Evolutionary conservation across 2,888 invertebrate species (phyloP).

Genomic region (Dione juno): DNA sequence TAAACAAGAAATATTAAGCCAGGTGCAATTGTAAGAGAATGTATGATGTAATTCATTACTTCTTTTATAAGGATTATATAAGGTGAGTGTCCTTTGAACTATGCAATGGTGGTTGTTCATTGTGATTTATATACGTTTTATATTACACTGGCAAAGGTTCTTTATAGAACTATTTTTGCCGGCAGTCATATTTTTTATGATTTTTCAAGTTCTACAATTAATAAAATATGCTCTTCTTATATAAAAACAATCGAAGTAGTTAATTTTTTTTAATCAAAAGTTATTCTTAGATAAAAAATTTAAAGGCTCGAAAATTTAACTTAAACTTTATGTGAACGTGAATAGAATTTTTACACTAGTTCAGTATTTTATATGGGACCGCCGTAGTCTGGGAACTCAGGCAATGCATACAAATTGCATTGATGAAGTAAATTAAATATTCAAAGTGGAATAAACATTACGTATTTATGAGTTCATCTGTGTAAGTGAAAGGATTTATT

Average conservation of each 20-base stretch:
- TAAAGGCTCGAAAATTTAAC: neutral
- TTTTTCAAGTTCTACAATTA: neutral
- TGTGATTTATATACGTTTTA: constrained; percentile 23
- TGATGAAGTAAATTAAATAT: constrained; percentile 3
- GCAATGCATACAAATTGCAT: constrained; percentile 27
- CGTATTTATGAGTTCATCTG: constrained; percentile 13
- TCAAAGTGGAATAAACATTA: constrained; percentile 8
- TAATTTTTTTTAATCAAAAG: too few relatives aligned
- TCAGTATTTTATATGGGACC: constrained; percentile 33
- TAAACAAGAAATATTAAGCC: constrained; percentile 34
- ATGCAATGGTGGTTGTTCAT: constrained; percentile 32
- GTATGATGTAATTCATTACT: constrained; percentile 42
- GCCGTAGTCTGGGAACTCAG: constrained; percentile 16
- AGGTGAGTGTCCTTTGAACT: constrained; percentile 40
- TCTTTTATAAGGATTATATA: constrained; percentile 33
- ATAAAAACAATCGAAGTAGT: too few relatives aligned
- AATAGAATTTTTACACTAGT: constrained; percentile 33
- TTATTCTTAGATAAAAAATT: neutral
- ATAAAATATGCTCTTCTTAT: neutral
- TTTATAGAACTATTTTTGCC: constrained; percentile 8
- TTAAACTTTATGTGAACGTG: constrained; percentile 25
- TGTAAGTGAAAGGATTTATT: constrained; percentile 25
- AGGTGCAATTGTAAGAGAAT: constrained; percentile 39
- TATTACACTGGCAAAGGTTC: neutral
- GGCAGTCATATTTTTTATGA: neutral